A percentile compares a stretch with the other conserved stretches of the same genome.
Conservation (phyloP, 2,888 invertebrate species). For the Invenusta paracnida region DNA sequence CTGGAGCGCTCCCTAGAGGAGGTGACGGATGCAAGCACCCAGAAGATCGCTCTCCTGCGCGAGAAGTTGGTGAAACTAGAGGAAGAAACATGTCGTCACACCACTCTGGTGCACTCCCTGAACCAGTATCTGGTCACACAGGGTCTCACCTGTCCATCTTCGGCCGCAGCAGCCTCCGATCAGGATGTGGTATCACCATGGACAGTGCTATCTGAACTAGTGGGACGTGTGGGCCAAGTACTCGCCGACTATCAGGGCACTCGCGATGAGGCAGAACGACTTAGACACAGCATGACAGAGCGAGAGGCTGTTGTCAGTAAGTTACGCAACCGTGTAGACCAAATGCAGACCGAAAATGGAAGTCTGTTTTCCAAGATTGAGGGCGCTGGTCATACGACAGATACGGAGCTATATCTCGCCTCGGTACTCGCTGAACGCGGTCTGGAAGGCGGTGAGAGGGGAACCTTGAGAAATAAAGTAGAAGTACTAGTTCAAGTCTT, state of each 20-base stretch:
- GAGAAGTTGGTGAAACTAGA: neutral
- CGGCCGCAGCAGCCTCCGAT: neutral
- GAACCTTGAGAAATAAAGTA: neutral
- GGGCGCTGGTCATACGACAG: neutral
- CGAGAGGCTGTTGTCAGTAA: neutral
- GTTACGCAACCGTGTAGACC: neutral
- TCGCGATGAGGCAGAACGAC: neutral
- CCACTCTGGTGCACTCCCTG: neutral
- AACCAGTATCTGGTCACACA: neutral
- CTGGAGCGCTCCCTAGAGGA: constrained; percentile 4
- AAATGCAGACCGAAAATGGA: neutral
- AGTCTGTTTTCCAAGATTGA: neutral
- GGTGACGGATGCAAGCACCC: constrained; percentile 6
- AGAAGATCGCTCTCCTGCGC: neutral
- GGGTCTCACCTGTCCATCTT: neutral
- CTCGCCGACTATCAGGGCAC: neutral
- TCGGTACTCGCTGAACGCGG: neutral
- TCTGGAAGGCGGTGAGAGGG: neutral
- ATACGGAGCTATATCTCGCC: neutral
- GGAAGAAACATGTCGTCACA: neutral
- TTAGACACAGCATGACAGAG: neutral
- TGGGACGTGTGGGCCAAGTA: neutral
- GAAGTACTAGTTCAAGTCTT: neutral
- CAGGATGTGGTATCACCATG: neutral
- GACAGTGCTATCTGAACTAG: neutral